These are phyloP conservation scores for Plebejus anna DNA, from an alignment of 2,888 invertebrate species.

Conservation along the genomic window DNA sequence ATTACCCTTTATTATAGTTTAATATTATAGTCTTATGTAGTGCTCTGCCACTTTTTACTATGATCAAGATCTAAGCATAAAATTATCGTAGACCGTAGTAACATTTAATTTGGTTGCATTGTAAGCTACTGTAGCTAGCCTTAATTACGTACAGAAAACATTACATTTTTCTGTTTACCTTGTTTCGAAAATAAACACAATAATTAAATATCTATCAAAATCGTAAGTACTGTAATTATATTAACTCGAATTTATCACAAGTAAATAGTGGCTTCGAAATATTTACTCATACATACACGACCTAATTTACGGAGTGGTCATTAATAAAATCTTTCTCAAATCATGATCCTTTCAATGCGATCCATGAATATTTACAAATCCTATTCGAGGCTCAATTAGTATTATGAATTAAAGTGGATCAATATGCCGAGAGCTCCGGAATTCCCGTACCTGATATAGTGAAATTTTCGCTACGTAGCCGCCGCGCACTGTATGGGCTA, in stretches of 20 bases:
- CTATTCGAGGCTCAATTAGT: constrained; percentile 16
- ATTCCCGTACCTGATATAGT: background rate
- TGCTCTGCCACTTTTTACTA: too few species aligned
- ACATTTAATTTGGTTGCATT: too few species aligned
- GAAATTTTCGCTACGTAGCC: background rate
- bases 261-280: background rate
- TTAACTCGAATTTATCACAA: background rate
- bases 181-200: too few species aligned
- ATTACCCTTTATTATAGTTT: too few species aligned
- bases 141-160: too few species aligned
- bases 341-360: constrained; percentile 4
- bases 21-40: too few species aligned
- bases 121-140: too few species aligned
- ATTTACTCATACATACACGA: background rate
- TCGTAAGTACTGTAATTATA: background rate
- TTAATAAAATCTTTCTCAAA: constrained; percentile 11
- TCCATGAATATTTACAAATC: constrained; percentile 23
- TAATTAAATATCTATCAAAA: background rate
- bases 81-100: too few species aligned
- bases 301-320: background rate
- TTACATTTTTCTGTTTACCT: too few species aligned
- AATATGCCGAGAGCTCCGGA: constrained; percentile 2
- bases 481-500: too few species aligned
- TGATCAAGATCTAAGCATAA: too few species aligned
- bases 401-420: background rate